These are phyloP conservation scores for Tetragonula clypearis DNA, from an alignment of 1,140 invertebrate genomes.

Conservation along the genomic window DNA sequence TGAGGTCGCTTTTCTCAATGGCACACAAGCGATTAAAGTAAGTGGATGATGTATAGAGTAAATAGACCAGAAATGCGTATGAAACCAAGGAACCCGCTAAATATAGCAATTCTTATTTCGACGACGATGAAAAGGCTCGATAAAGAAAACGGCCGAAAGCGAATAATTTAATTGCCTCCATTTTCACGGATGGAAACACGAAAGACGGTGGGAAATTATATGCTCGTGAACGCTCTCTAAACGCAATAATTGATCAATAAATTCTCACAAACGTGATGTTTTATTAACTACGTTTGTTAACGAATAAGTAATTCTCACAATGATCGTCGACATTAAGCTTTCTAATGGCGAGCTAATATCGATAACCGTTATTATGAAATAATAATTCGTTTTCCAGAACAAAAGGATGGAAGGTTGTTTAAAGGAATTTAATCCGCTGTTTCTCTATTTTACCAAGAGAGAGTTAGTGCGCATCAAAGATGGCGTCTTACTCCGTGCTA, in stretches of 20 bases:
- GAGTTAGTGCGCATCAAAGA: slow-evolving; percentile 1
- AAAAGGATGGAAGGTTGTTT: background rate
- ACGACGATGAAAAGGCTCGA: slow-evolving; percentile 1
- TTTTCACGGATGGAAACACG: background rate
- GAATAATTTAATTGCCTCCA: background rate
- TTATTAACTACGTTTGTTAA: background rate
- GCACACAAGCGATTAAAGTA: slow-evolving; percentile 13
- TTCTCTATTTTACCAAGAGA: slow-evolving; percentile 40
- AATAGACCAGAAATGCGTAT: background rate
- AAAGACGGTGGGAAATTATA: slow-evolving; percentile 5
- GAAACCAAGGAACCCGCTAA: slow-evolving; percentile 1
- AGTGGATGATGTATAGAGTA: slow-evolving; percentile 10
- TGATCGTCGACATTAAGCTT: background rate
- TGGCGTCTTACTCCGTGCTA: slow-evolving; percentile 18
- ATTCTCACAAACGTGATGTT: background rate
- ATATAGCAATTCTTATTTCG: slow-evolving; percentile 5
- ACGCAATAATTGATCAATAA: slow-evolving; percentile 15
- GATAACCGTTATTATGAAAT: too few relatives aligned
- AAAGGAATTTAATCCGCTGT: background rate
- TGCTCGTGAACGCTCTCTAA: background rate
- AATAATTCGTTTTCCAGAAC: background rate
- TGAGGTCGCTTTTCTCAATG: slow-evolving; percentile 35
- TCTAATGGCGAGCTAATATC: background rate
- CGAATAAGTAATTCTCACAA: background rate
- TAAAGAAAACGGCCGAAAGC: too few relatives aligned